Evolutionary conservation across 2,888 invertebrate genomes (phyloP).

Genomic region (Cartodere bifasciata): DNA sequence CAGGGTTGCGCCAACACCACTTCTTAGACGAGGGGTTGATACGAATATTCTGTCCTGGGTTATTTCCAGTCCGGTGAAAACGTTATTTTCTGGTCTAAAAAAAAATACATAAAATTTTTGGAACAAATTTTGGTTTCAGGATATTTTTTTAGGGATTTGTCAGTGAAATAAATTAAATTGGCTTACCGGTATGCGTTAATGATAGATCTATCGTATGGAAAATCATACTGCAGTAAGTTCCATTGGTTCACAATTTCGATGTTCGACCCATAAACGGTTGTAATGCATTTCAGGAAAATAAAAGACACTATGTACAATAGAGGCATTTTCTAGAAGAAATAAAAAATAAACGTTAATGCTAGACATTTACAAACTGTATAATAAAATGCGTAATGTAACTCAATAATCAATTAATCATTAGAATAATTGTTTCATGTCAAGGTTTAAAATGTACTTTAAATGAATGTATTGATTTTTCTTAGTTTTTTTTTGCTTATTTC

Average conservation of each 20-base stretch:
- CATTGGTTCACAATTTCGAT: conserved; percentile 57
- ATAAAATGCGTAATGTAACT: too few species aligned
- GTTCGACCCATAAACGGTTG: conserved; percentile 35
- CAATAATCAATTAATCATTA: too few species aligned
- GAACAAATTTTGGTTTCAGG: not conserved
- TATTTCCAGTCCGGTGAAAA: conserved; percentile 65
- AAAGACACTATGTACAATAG: not conserved
- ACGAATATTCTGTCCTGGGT: conserved; percentile 59
- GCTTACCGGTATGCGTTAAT: conserved; percentile 26
- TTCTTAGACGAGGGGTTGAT: conserved; percentile 60
- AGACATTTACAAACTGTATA: too few species aligned
- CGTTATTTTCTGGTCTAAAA: conserved; percentile 59
- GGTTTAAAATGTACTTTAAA: too few species aligned
- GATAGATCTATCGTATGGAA: conserved; percentile 41
- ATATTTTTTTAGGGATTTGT: not conserved
- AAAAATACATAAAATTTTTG: not conserved
- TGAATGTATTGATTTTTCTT: too few species aligned
- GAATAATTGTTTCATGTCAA: too few species aligned
- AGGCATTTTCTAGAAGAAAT: not conserved
- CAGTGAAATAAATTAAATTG: not conserved
- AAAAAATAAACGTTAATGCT: too few species aligned
- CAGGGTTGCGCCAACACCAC: conserved; percentile 66
- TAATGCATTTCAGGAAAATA: conserved; percentile 1
- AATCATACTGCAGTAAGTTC: conserved; percentile 54
- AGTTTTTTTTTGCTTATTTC: too few species aligned